Percentiles rank a stretch among this genome's conserved stretches.
These are phyloP conservation scores for Pantala flavescens DNA, from an alignment of 1,140 invertebrate genomes.

Conservation along the genomic window DNA sequence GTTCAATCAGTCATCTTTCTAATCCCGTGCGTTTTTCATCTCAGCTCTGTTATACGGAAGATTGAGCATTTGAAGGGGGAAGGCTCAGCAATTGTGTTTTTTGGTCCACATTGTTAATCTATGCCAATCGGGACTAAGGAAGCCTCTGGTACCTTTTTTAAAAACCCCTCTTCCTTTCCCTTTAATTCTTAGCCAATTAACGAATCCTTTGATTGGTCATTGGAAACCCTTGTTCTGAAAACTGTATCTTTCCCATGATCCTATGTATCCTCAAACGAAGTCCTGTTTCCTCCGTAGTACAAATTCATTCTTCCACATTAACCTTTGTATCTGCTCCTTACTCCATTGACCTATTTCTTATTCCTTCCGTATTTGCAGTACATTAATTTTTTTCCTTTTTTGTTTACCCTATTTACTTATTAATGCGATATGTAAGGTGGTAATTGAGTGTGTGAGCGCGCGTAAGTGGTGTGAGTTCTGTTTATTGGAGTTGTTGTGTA, in stretches of 20 bases:
- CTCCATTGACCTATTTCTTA: neutral
- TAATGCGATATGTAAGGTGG: neutral
- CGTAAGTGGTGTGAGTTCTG: neutral
- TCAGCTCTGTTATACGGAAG: neutral
- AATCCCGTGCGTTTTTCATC: neutral
- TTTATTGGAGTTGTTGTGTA: slow-evolving; percentile 3
- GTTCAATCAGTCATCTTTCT: neutral
- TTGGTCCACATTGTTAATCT: slow-evolving; percentile 2
- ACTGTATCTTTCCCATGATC: neutral
- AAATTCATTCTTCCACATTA: neutral
- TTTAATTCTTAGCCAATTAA: too few species aligned
- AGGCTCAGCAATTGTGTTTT: neutral
- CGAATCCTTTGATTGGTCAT: neutral
- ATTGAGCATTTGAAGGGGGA: neutral
- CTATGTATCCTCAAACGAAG: neutral
- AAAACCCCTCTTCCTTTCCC: too few species aligned
- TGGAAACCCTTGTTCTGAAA: neutral
- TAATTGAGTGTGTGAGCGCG: neutral
- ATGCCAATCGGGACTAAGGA: neutral
- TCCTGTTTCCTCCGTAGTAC: neutral
- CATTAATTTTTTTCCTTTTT: neutral
- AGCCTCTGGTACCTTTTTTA: neutral
- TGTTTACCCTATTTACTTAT: slow-evolving; percentile 4
- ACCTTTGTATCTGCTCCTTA: neutral
- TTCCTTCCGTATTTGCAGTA: neutral